Base-by-base conservation (phyloP, 2,888 invertebrate species). In the Hermodice carunculata region DNA sequence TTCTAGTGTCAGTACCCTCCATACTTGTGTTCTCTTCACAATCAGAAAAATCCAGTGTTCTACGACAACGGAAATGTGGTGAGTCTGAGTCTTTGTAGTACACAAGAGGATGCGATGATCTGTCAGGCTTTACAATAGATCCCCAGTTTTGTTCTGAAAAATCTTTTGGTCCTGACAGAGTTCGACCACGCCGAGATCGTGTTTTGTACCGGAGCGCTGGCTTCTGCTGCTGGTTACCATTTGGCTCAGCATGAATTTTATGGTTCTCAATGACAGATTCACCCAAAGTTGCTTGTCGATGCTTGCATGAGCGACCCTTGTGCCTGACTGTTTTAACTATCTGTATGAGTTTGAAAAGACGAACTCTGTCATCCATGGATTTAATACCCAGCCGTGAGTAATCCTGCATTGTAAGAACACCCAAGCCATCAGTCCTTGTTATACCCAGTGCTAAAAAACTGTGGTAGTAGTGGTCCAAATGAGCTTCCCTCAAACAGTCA, bases 381-480 rank as follows among this genome's bases (percentile, higher is more conserved):
- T 70, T 76, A 17, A 84, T 76, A 17, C 84, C 84, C 64, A 81
- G 76, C 4, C 71, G 70, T 24, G 74, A 65, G 67, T 80, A 82
- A 53, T 84, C 82, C 54, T 79, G 71, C 66, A 80, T 78, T 5
- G 80, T 76, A n/a, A 85, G 67, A 42, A 70, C 67, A 22, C 77
- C 71, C 48, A 85, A 72, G 22, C 78, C 69, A 31, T 83, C 82
- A 48, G 82, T 82, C 31, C 76, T 75, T 11, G 77, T 77, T 31
- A 84, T 76, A 8, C 83, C 83, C 67, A 78, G 77, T 1, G 77
- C 75, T 54, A 79, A 65, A 52, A 84, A 81, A 59, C 79, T 77
- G 44, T 77, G 76, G 66, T 81, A 83, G 51, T 83, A 84, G 60
- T 78, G 78, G 53, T 84, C 83, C 52, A 85, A 70, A 44, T 78